Conservation (phyloP, 2,797 vertebrate species). For the Onychomys leucogaster region DNA sequence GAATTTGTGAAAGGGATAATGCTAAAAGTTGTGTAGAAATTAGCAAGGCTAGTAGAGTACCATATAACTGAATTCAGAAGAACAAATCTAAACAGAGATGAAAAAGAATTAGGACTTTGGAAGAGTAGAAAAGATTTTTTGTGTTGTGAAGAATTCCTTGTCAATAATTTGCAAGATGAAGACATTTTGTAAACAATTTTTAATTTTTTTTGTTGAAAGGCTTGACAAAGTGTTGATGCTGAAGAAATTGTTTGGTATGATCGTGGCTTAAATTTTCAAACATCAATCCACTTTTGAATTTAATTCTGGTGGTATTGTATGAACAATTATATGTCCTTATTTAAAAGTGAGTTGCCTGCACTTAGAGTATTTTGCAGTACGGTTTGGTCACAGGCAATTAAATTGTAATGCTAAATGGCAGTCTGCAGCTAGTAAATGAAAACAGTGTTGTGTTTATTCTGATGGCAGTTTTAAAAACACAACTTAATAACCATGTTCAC, state of each 20-base stretch:
- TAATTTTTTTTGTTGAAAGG: conserved; percentile 28
- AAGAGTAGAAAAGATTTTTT: not conserved
- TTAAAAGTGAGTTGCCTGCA: not conserved
- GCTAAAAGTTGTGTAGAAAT: no score
- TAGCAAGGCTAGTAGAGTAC: not conserved
- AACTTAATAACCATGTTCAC: not conserved
- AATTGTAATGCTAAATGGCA: not conserved
- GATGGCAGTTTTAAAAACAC: conserved; percentile 10
- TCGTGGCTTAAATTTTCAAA: conserved; percentile 49
- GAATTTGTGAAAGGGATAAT: not conserved
- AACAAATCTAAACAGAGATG: not conserved
- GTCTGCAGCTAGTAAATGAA: conserved; percentile 7
- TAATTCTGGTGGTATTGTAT: not conserved
- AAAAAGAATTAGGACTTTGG: not conserved
- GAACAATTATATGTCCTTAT: not conserved
- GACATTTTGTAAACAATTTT: not conserved
- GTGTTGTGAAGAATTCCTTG: not conserved
- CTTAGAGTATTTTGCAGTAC: conserved; percentile 2
- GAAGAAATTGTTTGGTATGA: not conserved
- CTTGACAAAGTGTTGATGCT: not conserved
- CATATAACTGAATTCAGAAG: not conserved
- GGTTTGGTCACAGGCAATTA: conserved; percentile 44
- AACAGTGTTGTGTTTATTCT: conserved; percentile 18
- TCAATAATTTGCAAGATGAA: not conserved
- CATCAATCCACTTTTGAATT: conserved; percentile 2